Evolutionary conservation across 2,797 vertebrate genomes (phyloP).

Genomic region (Tragelaphus oryx): DNA sequence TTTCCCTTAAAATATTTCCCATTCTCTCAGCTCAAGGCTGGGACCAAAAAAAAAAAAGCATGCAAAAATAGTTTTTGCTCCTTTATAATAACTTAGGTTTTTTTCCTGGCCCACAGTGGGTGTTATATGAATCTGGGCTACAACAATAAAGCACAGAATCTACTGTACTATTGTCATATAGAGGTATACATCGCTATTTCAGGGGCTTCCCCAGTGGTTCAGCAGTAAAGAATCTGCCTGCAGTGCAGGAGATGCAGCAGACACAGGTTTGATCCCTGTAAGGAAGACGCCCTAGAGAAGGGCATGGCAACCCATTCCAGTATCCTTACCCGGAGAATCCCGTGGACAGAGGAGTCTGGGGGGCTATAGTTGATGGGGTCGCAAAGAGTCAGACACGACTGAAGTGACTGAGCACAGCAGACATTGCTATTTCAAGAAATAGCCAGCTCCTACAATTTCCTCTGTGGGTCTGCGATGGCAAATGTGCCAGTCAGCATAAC

Average conservation of each 20-base stretch:
- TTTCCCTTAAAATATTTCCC: neutral
- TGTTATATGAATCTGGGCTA: neutral
- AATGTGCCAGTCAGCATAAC: neutral
- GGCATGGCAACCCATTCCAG: neutral
- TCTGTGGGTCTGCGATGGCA: neutral
- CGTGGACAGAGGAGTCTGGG: neutral
- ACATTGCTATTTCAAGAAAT: neutral
- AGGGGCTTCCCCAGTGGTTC: neutral
- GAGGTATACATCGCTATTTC: neutral
- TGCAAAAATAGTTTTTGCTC: neutral
- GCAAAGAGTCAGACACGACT: accelerated
- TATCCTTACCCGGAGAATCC: neutral
- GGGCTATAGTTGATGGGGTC: neutral
- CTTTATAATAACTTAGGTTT: neutral
- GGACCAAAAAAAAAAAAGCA: neutral
- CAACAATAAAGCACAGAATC: neutral
- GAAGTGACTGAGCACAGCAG: neutral
- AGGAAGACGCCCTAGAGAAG: neutral
- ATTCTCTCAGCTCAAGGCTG: neutral
- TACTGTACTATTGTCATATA: neutral
- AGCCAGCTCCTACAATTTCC: neutral
- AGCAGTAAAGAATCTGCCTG: neutral
- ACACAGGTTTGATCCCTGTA: neutral
- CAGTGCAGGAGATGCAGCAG: neutral
- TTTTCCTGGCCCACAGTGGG: neutral